These are phyloP conservation scores for Nerophis ophidion DNA, from an alignment of 2,113 vertebrate species.

Conservation along the genomic window DNA sequence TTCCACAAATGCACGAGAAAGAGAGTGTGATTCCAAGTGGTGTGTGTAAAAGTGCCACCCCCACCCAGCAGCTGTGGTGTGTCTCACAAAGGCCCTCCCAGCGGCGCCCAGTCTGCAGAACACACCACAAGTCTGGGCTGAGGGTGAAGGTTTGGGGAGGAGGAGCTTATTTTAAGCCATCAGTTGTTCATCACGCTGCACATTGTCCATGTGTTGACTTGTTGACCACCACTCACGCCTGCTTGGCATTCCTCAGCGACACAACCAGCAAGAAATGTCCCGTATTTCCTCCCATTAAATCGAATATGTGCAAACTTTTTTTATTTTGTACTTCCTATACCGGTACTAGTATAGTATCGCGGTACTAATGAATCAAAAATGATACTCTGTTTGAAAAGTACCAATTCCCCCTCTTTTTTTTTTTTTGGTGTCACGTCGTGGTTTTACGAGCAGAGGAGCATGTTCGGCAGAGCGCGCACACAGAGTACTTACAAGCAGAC, in stretches of 20 bases:
- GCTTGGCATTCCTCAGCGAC: conserved; percentile 27
- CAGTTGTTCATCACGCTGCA: conserved; percentile 57
- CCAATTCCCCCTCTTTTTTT: too few relatives aligned
- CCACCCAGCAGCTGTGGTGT: conserved; percentile 52
- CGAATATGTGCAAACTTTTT: not conserved
- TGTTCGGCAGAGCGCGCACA: too few relatives aligned
- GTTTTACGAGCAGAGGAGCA: too few relatives aligned
- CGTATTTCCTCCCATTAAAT: not conserved
- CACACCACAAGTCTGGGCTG: conserved; percentile 25
- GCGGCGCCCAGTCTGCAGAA: conserved; percentile 42
- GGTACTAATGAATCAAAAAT: too few relatives aligned
- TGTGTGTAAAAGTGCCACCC: conserved; percentile 10
- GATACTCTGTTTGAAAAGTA: too few relatives aligned
- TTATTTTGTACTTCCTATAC: too few relatives aligned
- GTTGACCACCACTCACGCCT: conserved; percentile 41
- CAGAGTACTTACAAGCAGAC: too few relatives aligned
- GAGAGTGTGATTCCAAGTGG: too few relatives aligned
- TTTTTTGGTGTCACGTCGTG: too few relatives aligned
- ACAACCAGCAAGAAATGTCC: not conserved
- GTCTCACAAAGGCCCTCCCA: conserved; percentile 53
- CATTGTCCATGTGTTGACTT: conserved; percentile 47
- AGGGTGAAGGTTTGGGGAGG: not conserved
- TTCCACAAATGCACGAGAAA: not conserved
- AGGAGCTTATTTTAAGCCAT: conserved; percentile 40
- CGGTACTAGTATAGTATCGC: too few relatives aligned